phyloP scores from a whole-genome alignment of 2,113 vertebrate species.

The Gavialis gangeticus region DNA sequence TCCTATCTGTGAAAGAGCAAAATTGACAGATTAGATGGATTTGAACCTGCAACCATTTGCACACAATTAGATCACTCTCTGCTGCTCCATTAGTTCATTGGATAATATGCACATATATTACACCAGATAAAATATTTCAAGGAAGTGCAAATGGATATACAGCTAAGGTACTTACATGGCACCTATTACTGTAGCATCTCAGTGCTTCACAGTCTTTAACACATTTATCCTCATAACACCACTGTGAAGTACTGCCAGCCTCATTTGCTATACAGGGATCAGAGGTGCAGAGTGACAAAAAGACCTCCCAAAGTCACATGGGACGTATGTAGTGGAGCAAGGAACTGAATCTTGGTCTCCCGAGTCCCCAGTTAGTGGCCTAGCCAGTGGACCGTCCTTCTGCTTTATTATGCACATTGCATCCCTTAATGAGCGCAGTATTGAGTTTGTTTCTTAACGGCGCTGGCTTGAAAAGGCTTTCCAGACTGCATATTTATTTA shows the following conservation, averaged over 20 bases:
- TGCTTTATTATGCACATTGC: not conserved
- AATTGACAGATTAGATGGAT: conserved; percentile 51
- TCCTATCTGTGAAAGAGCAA: not conserved
- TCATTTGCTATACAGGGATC: fast-evolving
- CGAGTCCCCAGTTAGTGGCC: not conserved
- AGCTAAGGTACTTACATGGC: fast-evolving
- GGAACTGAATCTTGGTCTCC: not conserved
- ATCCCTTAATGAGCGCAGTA: fast-evolving
- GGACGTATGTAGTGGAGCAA: not conserved
- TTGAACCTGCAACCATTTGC: conserved; percentile 60
- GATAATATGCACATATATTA: conserved; percentile 15
- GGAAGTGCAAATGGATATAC: not conserved
- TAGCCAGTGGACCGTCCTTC: not conserved
- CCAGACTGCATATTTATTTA: not conserved
- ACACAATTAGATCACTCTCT: conserved; percentile 18
- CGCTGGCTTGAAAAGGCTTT: not conserved
- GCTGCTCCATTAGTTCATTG: not conserved
- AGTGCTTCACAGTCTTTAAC: not conserved
- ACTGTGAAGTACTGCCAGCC: not conserved
- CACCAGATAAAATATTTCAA: conserved; percentile 15
- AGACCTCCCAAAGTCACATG: not conserved
- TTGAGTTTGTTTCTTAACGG: fast-evolving
- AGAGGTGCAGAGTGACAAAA: not conserved
- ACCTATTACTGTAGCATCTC: not conserved
- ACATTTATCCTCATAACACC: not conserved